Evolutionary conservation across 2,113 vertebrate species (phyloP).

Genomic region (Anarhynchus alexandrinus): DNA sequence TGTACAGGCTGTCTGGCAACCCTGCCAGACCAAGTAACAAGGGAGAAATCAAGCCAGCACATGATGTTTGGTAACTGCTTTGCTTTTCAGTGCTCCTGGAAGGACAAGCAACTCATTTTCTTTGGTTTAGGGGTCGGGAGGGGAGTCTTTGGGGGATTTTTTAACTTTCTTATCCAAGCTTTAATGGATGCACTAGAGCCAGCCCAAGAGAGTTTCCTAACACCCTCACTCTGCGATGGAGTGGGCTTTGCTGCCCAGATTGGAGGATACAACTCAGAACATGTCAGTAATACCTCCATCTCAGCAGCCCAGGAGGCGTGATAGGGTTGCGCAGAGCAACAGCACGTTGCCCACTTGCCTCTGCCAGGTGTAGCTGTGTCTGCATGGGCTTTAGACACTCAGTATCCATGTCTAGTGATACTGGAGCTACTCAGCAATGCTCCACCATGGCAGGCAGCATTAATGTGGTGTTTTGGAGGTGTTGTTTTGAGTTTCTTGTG

Average conservation of each 20-base stretch:
- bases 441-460: neutral
- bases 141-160: neutral
- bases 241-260: neutral
- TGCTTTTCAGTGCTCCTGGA: conserved; percentile 44
- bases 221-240: neutral
- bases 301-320: neutral
- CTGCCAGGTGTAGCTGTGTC: neutral
- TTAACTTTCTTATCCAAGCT: neutral
- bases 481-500: neutral
- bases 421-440: neutral
- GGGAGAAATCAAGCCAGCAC: conserved; percentile 20
- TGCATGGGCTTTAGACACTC: neutral
- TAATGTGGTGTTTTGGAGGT: neutral
- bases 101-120: conserved; percentile 45
- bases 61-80: conserved; percentile 39
- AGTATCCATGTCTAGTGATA: neutral
- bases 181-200: conserved; percentile 1
- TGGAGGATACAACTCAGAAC: neutral
- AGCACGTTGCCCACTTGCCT: fast-evolving
- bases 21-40: neutral
- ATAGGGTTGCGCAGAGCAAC: neutral
- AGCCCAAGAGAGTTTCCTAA: neutral
- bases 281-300: neutral
- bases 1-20: conserved; percentile 6
- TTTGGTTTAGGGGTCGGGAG: neutral